A percentile compares a stretch with the other conserved stretches of the same genome.
These are phyloP conservation scores for Alligator mississippiensis DNA, from an alignment of 2,113 vertebrate species.

Conservation along the genomic window DNA sequence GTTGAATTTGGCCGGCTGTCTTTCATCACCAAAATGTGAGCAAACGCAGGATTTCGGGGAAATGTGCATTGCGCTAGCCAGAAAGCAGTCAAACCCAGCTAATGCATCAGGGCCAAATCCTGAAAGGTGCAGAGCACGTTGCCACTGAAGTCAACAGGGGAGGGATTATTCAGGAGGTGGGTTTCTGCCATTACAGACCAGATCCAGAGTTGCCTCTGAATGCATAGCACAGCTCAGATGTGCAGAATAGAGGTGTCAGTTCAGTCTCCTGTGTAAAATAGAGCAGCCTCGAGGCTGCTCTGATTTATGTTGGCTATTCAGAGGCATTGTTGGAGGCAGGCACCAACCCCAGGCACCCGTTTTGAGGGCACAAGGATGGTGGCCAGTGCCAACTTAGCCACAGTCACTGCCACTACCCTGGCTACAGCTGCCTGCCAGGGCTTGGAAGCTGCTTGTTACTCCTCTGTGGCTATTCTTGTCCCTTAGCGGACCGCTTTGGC, in stretches of 20 bases:
- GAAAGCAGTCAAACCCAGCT: background rate
- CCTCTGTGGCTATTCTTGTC: no score
- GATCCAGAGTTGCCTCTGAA: background rate
- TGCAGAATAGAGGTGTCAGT: background rate
- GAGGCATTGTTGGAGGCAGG: background rate
- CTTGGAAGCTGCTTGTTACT: no score
- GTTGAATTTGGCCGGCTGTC: background rate
- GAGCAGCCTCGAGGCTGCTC: background rate
- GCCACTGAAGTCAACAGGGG: fast-evolving
- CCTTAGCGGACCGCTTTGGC: background rate
- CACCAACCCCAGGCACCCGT: fast-evolving
- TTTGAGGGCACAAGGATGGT: no score
- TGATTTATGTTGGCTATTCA: background rate
- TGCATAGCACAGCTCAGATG: background rate
- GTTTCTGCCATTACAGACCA: background rate
- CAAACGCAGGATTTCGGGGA: background rate
- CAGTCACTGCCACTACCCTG: no score
- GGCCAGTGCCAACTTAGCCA: no score
- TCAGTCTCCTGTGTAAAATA: background rate
- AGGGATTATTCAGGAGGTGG: background rate
- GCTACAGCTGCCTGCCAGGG: no score
- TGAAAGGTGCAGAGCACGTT: fast-evolving
- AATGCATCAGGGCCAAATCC: fast-evolving
- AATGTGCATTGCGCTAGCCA: background rate
- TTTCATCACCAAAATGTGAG: background rate